phyloP scores from a whole-genome alignment of 2,113 vertebrate genomes.

The Ellobius talpinus region DNA sequence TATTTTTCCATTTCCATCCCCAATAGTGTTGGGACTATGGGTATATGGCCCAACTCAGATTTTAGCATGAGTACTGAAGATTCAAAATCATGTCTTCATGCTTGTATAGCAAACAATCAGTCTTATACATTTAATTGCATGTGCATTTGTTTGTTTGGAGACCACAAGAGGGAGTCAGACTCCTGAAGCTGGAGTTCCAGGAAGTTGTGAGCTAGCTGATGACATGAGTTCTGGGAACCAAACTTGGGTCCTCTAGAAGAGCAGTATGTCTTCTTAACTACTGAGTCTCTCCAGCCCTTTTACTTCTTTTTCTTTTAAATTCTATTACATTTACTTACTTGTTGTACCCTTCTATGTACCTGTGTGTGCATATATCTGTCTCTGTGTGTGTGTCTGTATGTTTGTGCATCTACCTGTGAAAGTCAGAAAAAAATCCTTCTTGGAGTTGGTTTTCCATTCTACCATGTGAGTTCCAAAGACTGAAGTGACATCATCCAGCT shows the following conservation, averaged over 20 bases:
- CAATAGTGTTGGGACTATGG: background rate
- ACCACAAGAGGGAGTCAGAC: background rate
- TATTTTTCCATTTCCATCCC: background rate
- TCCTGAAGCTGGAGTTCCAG: background rate
- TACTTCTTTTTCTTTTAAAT: background rate
- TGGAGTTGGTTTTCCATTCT: background rate
- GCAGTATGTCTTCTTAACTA: background rate
- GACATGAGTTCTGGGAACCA: background rate
- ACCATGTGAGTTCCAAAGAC: background rate
- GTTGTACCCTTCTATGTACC: background rate
- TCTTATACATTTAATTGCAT: background rate
- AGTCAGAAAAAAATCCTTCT: background rate
- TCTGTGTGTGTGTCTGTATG: background rate
- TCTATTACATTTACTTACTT: background rate
- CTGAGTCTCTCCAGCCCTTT: background rate
- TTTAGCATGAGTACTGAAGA: background rate
- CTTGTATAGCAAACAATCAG: background rate
- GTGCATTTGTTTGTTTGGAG: background rate
- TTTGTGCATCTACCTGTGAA: background rate
- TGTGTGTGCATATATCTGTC: background rate
- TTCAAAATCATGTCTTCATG: background rate
- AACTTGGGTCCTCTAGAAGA: background rate
- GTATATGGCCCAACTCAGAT: too few species aligned
- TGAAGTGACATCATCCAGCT: background rate
- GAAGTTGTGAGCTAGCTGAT: background rate